Conservation (phyloP, 2,888 invertebrate species). For the Malthinus flaveolus region DNA sequence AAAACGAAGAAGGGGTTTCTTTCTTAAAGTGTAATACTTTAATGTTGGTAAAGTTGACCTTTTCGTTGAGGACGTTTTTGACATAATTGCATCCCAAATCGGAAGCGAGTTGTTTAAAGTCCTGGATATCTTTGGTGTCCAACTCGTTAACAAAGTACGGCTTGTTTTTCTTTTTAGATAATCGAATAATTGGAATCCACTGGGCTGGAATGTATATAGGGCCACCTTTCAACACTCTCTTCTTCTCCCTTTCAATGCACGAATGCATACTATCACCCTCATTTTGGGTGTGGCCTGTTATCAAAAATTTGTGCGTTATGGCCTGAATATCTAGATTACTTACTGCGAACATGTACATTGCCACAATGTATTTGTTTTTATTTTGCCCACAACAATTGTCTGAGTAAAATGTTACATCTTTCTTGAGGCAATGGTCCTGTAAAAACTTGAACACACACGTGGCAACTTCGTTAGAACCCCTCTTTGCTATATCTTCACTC, state of each 20-base stretch:
- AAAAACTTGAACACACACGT: slow-evolving; percentile 8
- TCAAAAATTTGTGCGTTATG: slow-evolving; percentile 8
- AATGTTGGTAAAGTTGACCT: no score
- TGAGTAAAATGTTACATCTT: slow-evolving; percentile 4
- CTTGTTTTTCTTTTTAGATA: no score
- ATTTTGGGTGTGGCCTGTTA: slow-evolving; percentile 9
- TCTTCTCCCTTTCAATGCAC: not conserved
- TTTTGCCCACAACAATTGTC: slow-evolving; percentile 11
- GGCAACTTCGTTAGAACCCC: slow-evolving; percentile 8
- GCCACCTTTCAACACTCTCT: not conserved
- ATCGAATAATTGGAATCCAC: not conserved
- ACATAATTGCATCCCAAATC: no score
- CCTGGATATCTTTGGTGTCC: no score
- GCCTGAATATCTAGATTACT: not conserved
- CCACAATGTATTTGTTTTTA: slow-evolving; percentile 6
- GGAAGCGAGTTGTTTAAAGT: no score
- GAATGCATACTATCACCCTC: slow-evolving; percentile 12
- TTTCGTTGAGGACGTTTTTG: no score
- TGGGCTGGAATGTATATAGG: not conserved
- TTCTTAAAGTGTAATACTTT: no score
- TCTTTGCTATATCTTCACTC: slow-evolving; percentile 6
- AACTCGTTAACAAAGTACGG: no score
- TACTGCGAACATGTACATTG: slow-evolving; percentile 5
- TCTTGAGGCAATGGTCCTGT: no score
- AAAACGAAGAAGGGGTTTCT: no score